A percentile compares a stretch with the other conserved stretches of the same genome.
phyloP scores from a whole-genome alignment of 2,888 invertebrate species.

The Drosophila leonis region DNA sequence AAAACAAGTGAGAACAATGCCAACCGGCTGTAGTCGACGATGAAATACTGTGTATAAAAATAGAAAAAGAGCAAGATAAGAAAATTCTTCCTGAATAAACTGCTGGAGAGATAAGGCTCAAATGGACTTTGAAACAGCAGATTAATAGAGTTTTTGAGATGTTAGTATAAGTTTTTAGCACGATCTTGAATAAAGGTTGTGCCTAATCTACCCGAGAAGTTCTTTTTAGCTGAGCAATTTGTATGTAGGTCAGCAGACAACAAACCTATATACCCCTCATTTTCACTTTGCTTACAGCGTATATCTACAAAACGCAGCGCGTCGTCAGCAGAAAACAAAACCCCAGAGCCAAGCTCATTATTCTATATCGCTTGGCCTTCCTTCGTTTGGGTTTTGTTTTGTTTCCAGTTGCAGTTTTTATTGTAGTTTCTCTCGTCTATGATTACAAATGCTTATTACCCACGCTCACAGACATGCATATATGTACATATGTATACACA shows the following conservation, averaged over 20 bases:
- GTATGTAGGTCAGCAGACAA: neutral
- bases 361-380: slow-evolving; percentile 64
- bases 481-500: neutral
- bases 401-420: slow-evolving; percentile 32
- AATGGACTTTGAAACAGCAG: neutral
- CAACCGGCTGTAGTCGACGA: neutral
- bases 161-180: neutral
- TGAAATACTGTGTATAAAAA: neutral
- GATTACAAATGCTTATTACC: slow-evolving; percentile 52
- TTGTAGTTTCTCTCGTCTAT: slow-evolving; percentile 61
- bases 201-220: neutral
- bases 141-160: neutral
- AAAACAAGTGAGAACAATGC: slow-evolving; percentile 10
- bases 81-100: neutral
- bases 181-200: neutral
- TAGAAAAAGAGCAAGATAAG: neutral
- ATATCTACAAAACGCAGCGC: slow-evolving; percentile 32
- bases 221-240: neutral
- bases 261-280: neutral
- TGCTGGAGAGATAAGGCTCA: neutral
- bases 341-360: slow-evolving; percentile 51
- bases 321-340: slow-evolving; percentile 53
- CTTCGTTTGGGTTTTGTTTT: slow-evolving; percentile 29
- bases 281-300: neutral
- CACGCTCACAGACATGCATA: slow-evolving; percentile 3